A percentile compares a stretch with the other conserved stretches of the same genome.
These are phyloP conservation scores for Stercorarius parasiticus DNA, from an alignment of 2,113 vertebrate genomes.

Conservation along the genomic window DNA sequence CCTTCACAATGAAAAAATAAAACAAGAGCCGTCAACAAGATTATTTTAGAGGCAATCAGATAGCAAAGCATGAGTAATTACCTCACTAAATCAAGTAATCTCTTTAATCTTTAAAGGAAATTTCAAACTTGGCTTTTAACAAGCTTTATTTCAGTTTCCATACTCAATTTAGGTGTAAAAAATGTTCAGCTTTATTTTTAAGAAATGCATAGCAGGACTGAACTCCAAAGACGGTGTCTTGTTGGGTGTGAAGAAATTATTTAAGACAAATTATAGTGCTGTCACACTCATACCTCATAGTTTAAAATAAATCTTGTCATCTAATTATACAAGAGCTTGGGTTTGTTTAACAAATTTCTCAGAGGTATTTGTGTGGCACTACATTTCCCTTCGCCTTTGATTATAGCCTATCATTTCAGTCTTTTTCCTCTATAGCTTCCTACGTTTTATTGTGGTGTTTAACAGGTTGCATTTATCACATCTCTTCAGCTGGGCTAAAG, in stretches of 20 bases:
- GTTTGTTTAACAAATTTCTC: slow-evolving; percentile 74
- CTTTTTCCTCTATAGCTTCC: neutral
- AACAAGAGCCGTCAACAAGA: slow-evolving; percentile 29
- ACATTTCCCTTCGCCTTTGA: slow-evolving; percentile 20
- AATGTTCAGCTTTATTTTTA: slow-evolving; percentile 38
- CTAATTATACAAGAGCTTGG: slow-evolving; percentile 70
- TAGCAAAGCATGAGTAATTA: slow-evolving; percentile 65
- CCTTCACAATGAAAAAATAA: neutral
- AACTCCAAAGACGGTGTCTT: slow-evolving; percentile 51
- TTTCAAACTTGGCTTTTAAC: slow-evolving; percentile 48
- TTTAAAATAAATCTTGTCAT: slow-evolving; percentile 77
- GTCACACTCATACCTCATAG: slow-evolving; percentile 67
- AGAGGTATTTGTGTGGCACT: slow-evolving; percentile 8
- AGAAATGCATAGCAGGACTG: slow-evolving; percentile 33
- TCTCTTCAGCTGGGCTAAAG: slow-evolving; percentile 18
- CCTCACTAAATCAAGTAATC: slow-evolving; percentile 50
- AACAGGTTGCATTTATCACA: slow-evolving; percentile 52
- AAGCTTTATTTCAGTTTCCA: slow-evolving; percentile 47
- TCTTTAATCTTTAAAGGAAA: slow-evolving; percentile 59
- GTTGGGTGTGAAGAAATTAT: slow-evolving; percentile 67
- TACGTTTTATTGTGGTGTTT: neutral
- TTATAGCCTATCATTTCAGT: slow-evolving; percentile 33
- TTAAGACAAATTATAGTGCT: slow-evolving; percentile 75
- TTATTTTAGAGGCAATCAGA: slow-evolving; percentile 51
- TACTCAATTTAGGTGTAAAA: slow-evolving; percentile 58